These are phyloP conservation scores for Dryobota labecula DNA, from an alignment of 2,888 invertebrate genomes.

Conservation along the genomic window DNA sequence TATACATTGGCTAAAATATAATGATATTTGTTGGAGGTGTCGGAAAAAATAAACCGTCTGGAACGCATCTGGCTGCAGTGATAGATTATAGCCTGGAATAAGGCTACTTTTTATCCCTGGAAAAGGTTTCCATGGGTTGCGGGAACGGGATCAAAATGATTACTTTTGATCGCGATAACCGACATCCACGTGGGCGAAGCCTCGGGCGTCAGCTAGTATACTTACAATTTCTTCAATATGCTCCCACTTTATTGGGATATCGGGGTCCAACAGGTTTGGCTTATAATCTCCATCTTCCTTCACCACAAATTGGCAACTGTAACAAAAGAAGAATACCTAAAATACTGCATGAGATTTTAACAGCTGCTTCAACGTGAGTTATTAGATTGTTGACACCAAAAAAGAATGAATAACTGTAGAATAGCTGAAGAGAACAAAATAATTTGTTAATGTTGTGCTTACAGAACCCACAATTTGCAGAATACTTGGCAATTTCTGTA, in stretches of 20 bases:
- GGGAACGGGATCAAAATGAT: too few relatives aligned
- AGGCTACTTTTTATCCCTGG: too few relatives aligned
- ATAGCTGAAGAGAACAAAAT: neutral
- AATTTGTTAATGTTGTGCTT: neutral
- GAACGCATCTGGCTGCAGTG: too few relatives aligned
- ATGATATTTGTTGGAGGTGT: too few relatives aligned
- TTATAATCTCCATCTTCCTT: conserved; percentile 95
- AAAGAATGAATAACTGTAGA: neutral
- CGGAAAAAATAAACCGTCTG: too few relatives aligned
- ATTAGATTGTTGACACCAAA: neutral
- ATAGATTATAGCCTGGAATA: too few relatives aligned
- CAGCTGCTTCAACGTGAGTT: neutral
- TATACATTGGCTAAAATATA: too few relatives aligned
- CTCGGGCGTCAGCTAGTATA: too few relatives aligned
- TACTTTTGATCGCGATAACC: too few relatives aligned
- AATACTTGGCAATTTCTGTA: neutral
- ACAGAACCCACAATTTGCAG: neutral
- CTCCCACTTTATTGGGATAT: conserved; percentile 97
- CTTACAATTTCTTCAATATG: conserved; percentile 97
- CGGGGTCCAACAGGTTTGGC: conserved; percentile 95
- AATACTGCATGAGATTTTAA: neutral
- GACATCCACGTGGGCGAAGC: too few relatives aligned
- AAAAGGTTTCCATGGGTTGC: too few relatives aligned
- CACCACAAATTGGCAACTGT: conserved; percentile 98
- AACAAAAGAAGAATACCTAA: conserved; percentile 51